Percentiles rank a stretch among this genome's conserved stretches.
Conservation (phyloP, 1,140 invertebrate species). For the Anastrepha obliqua region DNA sequence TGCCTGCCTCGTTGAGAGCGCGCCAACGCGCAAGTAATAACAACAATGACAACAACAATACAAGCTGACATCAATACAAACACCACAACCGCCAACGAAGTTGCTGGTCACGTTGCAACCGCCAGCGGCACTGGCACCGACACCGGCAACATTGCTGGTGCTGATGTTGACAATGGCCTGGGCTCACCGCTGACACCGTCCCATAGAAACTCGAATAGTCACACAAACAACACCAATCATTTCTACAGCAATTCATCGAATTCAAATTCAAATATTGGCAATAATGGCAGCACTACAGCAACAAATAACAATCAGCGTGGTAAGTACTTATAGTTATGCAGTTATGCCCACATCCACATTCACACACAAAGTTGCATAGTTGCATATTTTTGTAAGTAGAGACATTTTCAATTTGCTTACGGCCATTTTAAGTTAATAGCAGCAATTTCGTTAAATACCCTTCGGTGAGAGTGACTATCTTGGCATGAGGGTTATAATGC, state of each 20-base stretch:
- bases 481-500: background rate
- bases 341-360: background rate
- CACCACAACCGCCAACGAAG: slow-evolving; percentile 47
- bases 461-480: background rate
- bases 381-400: background rate
- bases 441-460: slow-evolving; percentile 8
- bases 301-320: slow-evolving; percentile 24
- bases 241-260: slow-evolving; percentile 42
- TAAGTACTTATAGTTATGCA: slow-evolving; percentile 3
- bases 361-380: background rate
- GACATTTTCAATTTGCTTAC: background rate
- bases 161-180: background rate
- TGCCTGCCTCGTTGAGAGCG: background rate
- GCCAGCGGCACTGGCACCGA: background rate
- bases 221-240: slow-evolving; percentile 4
- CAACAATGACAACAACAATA: slow-evolving; percentile 36
- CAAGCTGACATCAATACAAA: slow-evolving; percentile 52
- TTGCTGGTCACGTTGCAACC: slow-evolving; percentile 56
- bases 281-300: slow-evolving; percentile 28
- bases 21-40: background rate
- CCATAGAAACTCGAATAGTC: slow-evolving; percentile 29
- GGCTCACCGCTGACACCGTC: background rate
- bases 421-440: slow-evolving; percentile 19
- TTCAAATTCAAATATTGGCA: slow-evolving; percentile 45
- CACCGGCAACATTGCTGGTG: background rate